A percentile compares a stretch with the other conserved stretches of the same genome.
Evolutionary conservation across 2,888 invertebrate genomes (phyloP).

Genomic region (Gibbula magus): DNA sequence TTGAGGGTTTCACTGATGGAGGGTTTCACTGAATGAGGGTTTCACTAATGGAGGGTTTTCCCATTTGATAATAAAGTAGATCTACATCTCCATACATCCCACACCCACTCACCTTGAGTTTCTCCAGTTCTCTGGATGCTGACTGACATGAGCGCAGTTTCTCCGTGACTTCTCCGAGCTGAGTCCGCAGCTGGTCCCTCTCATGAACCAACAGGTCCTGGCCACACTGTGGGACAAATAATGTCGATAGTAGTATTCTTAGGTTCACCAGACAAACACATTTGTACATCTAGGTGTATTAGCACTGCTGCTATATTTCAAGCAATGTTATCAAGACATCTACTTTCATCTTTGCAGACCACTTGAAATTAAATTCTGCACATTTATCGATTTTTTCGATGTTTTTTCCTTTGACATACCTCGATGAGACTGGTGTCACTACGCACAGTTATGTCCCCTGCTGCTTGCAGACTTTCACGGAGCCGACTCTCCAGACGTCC

Average conservation of each 20-base stretch:
- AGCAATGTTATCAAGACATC: too few species aligned
- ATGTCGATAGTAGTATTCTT: neutral
- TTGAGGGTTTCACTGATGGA: neutral
- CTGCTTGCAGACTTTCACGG: too few species aligned
- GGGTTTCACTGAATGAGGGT: neutral
- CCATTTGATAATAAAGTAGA: neutral
- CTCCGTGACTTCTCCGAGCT: neutral
- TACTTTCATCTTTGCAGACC: too few species aligned
- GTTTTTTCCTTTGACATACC: too few species aligned
- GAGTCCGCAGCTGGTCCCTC: neutral
- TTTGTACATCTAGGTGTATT: neutral
- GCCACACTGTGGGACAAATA: too few species aligned
- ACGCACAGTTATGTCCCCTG: too few species aligned
- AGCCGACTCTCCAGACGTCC: too few species aligned
- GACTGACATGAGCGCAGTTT: neutral
- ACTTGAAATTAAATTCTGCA: too few species aligned
- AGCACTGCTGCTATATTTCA: too few species aligned
- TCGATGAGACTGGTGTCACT: too few species aligned
- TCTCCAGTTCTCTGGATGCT: neutral
- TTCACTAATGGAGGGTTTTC: neutral
- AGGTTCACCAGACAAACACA: neutral
- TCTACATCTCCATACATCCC: neutral
- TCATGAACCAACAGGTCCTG: neutral
- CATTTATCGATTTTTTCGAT: too few species aligned
- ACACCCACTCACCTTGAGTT: neutral